Percentiles rank a stretch among this genome's conserved stretches.
Conservation (phyloP, 1,140 invertebrate genomes). For the Dinothrombium tinctorium region DNA sequence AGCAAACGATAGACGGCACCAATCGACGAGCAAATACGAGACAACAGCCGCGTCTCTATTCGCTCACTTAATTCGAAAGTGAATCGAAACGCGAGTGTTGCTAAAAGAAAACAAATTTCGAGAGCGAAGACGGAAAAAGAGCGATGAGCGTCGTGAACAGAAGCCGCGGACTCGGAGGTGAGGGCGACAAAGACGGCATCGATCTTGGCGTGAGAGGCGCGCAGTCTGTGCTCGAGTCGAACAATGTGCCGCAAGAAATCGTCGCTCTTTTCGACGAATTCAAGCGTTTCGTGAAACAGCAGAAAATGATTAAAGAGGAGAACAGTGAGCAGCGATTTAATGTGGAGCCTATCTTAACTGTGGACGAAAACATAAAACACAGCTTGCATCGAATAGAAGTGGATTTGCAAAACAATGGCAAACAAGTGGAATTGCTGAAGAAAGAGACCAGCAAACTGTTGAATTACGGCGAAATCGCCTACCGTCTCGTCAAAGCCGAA, state of each 20-base stretch:
- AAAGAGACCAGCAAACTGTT: conserved; percentile 8
- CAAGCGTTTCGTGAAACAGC: conserved; percentile 8
- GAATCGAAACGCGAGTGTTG: no score
- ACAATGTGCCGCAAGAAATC: conserved; percentile 7
- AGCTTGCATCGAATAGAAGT: conserved; percentile 7
- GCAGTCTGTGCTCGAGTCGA: no score
- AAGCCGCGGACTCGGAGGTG: no score
- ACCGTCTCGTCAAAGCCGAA: conserved; percentile 4
- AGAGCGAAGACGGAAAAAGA: no score
- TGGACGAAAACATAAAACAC: conserved; percentile 4
- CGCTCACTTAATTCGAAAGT: no score
- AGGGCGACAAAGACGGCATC: no score
- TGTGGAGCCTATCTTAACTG: conserved; percentile 6
- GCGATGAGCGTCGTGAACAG: no score
- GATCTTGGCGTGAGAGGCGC: no score
- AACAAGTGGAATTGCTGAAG: conserved; percentile 6
- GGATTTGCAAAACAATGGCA: conserved; percentile 5
- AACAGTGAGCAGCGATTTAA: conserved; percentile 7
- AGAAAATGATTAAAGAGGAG: conserved; percentile 9
- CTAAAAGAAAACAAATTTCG: no score
- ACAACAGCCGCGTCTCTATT: no score
- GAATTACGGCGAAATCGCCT: conserved; percentile 6
- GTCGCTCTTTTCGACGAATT: conserved; percentile 6
- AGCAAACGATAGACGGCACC: no score
- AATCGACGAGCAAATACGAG: no score